phyloP scores from a whole-genome alignment of 2,113 vertebrate genomes.

The Dicaeum eximium region DNA sequence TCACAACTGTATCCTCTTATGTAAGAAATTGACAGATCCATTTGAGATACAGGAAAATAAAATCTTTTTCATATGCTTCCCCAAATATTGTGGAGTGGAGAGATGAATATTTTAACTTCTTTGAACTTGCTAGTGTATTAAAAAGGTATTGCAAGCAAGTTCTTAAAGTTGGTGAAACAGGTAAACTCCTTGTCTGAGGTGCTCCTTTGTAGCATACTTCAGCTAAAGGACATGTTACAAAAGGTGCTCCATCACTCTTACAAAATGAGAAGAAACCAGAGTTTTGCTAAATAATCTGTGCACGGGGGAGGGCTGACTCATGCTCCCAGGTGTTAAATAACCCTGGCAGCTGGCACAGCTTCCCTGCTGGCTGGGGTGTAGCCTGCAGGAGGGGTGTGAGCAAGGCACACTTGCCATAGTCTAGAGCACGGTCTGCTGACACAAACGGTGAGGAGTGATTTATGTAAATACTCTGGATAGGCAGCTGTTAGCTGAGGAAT shows the following conservation, averaged over 20 bases:
- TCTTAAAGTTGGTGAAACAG: neutral
- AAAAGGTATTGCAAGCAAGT: neutral
- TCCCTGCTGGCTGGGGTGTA: neutral
- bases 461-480: neutral
- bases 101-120: neutral
- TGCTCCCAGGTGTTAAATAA: neutral
- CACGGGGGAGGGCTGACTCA: neutral
- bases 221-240: neutral
- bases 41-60: neutral
- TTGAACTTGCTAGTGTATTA: neutral
- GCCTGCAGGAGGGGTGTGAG: neutral
- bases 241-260: neutral
- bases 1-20: neutral
- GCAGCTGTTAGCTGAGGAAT: neutral
- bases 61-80: constrained; percentile 40
- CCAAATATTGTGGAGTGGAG: neutral
- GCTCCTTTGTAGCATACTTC: neutral
- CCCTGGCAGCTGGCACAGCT: neutral
- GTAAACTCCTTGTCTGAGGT: neutral
- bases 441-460: neutral
- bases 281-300: neutral
- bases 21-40: neutral
- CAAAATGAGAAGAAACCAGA: neutral
- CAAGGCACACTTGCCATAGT: neutral
- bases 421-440: neutral